Base-by-base conservation (phyloP, 2,797 vertebrate species). In the Coracias cyanogaster region DNA sequence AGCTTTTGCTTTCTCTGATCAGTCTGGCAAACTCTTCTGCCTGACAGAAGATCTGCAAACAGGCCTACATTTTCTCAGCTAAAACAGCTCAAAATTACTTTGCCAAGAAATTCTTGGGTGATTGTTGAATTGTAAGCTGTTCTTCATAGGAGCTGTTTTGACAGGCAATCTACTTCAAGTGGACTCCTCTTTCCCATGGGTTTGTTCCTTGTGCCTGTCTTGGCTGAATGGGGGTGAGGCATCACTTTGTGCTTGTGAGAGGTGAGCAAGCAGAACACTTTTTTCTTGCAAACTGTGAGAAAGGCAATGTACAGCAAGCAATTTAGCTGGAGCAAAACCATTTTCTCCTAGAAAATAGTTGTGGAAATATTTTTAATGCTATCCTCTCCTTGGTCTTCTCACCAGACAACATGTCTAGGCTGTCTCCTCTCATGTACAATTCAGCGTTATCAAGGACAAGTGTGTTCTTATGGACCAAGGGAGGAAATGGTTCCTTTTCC, bases 81-180 rank as follows among this genome's bases (percentile, higher is more conserved):
- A 37, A 52, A 77, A 77, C 89, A 91, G 82, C 89, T 93, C 46
- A 91, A 85, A 95, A 91, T 94, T 74, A 93, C 91, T 93, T 89
- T 85, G 69, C 82, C 69, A 85, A 72, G 85, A 61, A 90, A 13
- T 62, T 87, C 66, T 83, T 81, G 69, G 61, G 78, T 54, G 72
- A 49, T 31, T 89, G 92, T 73, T 96, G 84, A 85, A 2, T 52
- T 88, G 35, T 45, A 81, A 85, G 49, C 62, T 9, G 20, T 61
- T 94, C 91, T 80, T 93, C 48, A 43, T 3, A 33, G 69, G 41
- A 91, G 46, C 65, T 65, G 4, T 87, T 89, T 74, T 95, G 89
- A 87, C 82, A 92, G 74, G 24, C 1, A 24, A 89, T 51, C 62
- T 89, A 29, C 74, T 87, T 82, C 57, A 46, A 66, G 31, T 35